These are phyloP conservation scores for Seriola aureovittata DNA, from an alignment of 2,113 vertebrate genomes.

Conservation along the genomic window DNA sequence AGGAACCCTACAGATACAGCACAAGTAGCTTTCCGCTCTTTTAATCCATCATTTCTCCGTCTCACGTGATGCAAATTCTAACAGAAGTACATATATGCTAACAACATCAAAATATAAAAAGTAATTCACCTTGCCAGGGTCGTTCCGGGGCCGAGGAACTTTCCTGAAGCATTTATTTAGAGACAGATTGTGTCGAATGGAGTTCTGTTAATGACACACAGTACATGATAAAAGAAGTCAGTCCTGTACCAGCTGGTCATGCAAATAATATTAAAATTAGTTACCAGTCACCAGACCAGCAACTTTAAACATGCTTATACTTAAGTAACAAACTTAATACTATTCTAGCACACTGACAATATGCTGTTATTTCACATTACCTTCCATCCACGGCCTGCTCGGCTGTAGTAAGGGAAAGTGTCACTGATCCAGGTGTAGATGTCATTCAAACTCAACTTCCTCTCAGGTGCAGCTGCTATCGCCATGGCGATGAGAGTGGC, in stretches of 20 bases:
- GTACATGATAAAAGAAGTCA: conserved; percentile 6
- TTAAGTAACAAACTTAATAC: neutral
- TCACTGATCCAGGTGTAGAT: conserved; percentile 99
- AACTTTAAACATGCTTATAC: neutral
- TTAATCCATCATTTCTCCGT: neutral
- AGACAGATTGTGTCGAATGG: conserved; percentile 97
- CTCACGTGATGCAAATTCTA: neutral
- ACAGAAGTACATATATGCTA: neutral
- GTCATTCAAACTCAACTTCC: conserved; percentile 96
- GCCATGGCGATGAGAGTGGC: conserved; percentile 97
- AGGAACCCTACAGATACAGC: conserved; percentile 90
- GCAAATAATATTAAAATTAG: neutral
- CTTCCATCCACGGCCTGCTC: conserved; percentile 97
- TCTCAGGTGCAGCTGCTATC: conserved; percentile 93
- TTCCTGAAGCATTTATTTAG: conserved; percentile 99
- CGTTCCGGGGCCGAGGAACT: conserved; percentile 94
- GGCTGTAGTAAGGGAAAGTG: conserved; percentile 95
- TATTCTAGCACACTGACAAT: neutral
- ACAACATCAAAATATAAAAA: neutral
- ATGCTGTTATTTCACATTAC: conserved; percentile 66
- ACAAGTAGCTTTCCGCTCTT: neutral
- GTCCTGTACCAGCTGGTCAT: neutral
- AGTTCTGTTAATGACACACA: conserved; percentile 88
- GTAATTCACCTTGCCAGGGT: conserved; percentile 93
- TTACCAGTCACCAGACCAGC: neutral